Evolutionary conservation across 2,888 invertebrate species (phyloP), one percentile per base, ranked within the genome.

Genomic region (Melanostoma scalare): DNA sequence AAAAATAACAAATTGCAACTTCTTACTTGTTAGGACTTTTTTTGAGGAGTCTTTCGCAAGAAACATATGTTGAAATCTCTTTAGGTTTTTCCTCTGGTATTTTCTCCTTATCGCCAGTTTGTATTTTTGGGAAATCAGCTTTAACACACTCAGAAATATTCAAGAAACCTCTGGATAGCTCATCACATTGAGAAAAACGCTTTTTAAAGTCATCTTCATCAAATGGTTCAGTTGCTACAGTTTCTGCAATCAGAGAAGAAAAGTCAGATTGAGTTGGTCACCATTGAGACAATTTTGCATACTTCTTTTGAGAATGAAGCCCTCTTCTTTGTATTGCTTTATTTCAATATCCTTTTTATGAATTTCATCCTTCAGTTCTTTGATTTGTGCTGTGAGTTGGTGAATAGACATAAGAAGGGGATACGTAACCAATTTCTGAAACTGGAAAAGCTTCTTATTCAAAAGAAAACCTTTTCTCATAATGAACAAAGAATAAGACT

Each of bases 291-390:
- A 36, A 58, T 6, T 63, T 1, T 48, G 85, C 87, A 84, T 85
- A 90, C 91, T 86, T 86, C 90, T 86, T 38, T 86, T 86, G 30
- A 90, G 72, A 30, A 87, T 60, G 10, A 86, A 87, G 4, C 90
- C 90, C 60, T 91, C 90, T 0, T 50, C 61, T 56, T 87, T 88
- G 63, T 88, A 91, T 61, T 91, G 89, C 2, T 86, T 82, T 1
- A 91, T 85, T 85, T 91, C 91, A 0, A 81, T 52, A 60, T 91
- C 91, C 65, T 91, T 91, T 56, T 88, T 88, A 1, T 77, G 80
- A 6, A 90, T 65, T 4, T 87, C 79, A 0, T 88, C 86, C 2
- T 87, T 80, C 33, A 90, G 72, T 20, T 86, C 80, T 1, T 81
- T 76, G 5, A 88, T 77, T 85, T 88, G 87, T 3, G 86, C 68